phyloP scores from a whole-genome alignment of 2,888 invertebrate genomes.

The Microplitis manilae region DNA sequence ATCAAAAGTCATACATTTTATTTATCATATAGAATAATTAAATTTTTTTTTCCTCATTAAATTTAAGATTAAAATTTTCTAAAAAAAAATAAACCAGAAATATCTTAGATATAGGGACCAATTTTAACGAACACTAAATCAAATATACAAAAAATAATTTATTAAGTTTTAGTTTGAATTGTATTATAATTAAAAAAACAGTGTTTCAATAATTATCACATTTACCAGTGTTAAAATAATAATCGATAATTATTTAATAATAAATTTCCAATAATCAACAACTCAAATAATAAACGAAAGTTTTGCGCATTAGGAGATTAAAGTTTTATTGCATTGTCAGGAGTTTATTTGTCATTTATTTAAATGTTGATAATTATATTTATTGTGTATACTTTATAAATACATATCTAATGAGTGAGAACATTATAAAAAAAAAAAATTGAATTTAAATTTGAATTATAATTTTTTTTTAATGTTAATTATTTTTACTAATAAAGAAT shows the following conservation, averaged over 20 bases:
- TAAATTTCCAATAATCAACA: too few species aligned
- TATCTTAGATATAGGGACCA: not conserved
- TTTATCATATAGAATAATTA: constrained; percentile 48
- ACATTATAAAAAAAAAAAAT: not conserved
- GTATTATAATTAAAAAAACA: not conserved
- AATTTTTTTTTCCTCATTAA: constrained; percentile 44
- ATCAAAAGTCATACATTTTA: not conserved
- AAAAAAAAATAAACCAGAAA: constrained; percentile 15
- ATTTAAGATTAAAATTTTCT: constrained; percentile 18
- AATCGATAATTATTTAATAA: too few species aligned
- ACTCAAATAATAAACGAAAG: too few species aligned
- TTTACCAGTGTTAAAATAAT: not conserved
- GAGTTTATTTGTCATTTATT: too few species aligned
- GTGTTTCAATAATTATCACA: constrained; percentile 7
- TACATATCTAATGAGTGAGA: constrained; percentile 6
- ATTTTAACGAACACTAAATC: constrained; percentile 6
- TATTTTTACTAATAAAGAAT: too few species aligned
- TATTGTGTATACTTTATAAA: not conserved
- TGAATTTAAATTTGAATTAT: too few species aligned
- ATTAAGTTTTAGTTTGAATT: not conserved
- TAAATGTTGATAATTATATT: too few species aligned
- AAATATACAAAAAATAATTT: constrained; percentile 18
- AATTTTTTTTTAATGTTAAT: too few species aligned
- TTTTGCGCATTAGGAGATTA: not conserved
- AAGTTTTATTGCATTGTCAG: not conserved